A percentile compares a stretch with the other conserved stretches of the same genome.
These are phyloP conservation scores for Tachysurus vachellii DNA, from an alignment of 2,113 vertebrate genomes.

Conservation along the genomic window DNA sequence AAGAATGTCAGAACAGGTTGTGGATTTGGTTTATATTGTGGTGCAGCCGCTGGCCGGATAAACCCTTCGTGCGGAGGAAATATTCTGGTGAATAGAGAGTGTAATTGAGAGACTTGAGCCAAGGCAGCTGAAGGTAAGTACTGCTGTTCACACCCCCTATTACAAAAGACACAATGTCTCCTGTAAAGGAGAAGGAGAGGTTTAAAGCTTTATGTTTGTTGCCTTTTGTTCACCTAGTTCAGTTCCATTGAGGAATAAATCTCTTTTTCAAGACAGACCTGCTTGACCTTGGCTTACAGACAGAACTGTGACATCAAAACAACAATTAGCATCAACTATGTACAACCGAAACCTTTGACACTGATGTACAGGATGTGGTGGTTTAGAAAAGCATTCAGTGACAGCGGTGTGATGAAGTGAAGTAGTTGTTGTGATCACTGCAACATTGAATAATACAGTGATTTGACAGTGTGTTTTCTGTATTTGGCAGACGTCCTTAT, in stretches of 20 bases:
- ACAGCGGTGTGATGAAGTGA: not conserved
- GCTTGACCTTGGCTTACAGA: not conserved
- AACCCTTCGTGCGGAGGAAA: not conserved
- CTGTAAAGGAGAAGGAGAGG: not conserved
- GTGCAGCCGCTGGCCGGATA: not conserved
- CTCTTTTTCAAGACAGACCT: conserved; percentile 4
- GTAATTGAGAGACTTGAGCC: not conserved
- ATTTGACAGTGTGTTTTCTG: no score
- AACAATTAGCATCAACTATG: not conserved
- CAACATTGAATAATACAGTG: not conserved
- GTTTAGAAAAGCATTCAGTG: not conserved
- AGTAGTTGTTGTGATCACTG: no score
- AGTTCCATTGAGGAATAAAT: not conserved
- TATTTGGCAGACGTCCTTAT: no score
- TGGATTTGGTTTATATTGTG: not conserved
- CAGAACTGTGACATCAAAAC: not conserved
- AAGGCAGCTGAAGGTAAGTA: not conserved
- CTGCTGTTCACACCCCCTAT: not conserved
- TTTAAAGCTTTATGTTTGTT: not conserved
- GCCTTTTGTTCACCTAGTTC: not conserved
- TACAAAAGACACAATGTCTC: not conserved
- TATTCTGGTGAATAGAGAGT: not conserved
- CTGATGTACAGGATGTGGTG: not conserved
- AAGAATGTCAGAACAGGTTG: not conserved
- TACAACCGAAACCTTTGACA: not conserved